Evolutionary conservation across 1,140 invertebrate genomes (phyloP), one percentile per base, ranked within the genome.

Genomic region (Drosophila sucinea): DNA sequence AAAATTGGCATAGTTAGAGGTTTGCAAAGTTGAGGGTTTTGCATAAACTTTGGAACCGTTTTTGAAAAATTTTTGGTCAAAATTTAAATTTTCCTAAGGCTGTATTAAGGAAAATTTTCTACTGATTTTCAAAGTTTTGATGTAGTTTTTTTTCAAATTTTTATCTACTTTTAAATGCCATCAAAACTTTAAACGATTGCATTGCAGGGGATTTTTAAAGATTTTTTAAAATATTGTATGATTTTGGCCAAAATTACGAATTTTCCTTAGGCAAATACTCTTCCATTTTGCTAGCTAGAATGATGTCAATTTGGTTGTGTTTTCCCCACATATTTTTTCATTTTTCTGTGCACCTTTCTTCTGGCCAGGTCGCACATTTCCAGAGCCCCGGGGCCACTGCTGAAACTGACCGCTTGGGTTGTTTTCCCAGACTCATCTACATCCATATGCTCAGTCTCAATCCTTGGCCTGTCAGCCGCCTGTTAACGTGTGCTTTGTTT

Each of bases 401-500:
- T 81, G 82, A 47, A 87, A 73, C 82, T 87, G 82, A 86, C 82
- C 82, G 71, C 40, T 32, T 35, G 29, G 67, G 27, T 60, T 68
- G 67, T 56, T 51, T 71, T 54, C 27, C 67, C 62, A 40, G 62
- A n/a, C 17, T 32, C 47, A n/a, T 17, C 7, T 23, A 27, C n/a
- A 11, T 44, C 54, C 51, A 44, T 17, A 41, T 33, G 4, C 8
- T 30, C 29, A 56, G 65, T 27, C 35, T 74, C 63, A 72, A 17
- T 75, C 60, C 72, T 56, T 8, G 10, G 6, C 32, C 56, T 58
- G 30, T 33, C 1, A 47, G 23, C 57, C 51, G 66, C 68, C 75
- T 67, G 64, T 72, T 89, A 91, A 91, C 87, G 82, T 91, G 90
- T 91, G 84, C 90, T 84, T 91, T 91, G 90, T 91, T 91, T 91